phyloP scores from a whole-genome alignment of 2,113 vertebrate genomes.

The Pipa parva region DNA sequence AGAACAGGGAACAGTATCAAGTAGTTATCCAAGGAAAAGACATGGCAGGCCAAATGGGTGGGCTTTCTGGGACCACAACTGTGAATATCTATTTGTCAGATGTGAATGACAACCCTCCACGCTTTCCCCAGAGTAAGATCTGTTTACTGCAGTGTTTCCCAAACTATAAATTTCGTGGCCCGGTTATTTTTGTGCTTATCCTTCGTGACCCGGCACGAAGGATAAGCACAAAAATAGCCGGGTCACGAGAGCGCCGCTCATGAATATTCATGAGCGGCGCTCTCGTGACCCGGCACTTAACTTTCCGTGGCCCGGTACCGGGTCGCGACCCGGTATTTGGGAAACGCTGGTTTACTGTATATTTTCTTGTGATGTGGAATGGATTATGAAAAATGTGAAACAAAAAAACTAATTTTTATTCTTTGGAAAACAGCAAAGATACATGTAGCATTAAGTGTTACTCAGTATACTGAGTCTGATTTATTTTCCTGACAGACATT shows the following conservation, averaged over 20 bases:
- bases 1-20: conserved; percentile 86
- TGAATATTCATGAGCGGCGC: too few relatives aligned
- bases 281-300: too few relatives aligned
- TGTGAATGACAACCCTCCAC: conserved; percentile 90
- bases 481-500: conserved; percentile 34
- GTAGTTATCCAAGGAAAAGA: conserved; percentile 97
- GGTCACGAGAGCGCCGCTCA: too few relatives aligned
- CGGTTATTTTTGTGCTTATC: too few relatives aligned
- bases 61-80: conserved; percentile 86
- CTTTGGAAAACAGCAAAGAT: conserved; percentile 25
- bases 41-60: conserved; percentile 96
- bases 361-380: conserved; percentile 35
- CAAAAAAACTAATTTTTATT: background rate
- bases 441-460: conserved; percentile 27
- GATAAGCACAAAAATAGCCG: too few relatives aligned
- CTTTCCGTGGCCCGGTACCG: too few relatives aligned
- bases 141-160: conserved; percentile 43
- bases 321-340: too few relatives aligned
- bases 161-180: too few relatives aligned
- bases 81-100: conserved; percentile 89
- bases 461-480: conserved; percentile 30
- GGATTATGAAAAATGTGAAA: conserved; percentile 2
- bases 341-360: conserved; percentile 43
- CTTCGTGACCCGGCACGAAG: too few relatives aligned
- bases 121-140: conserved; percentile 84